phyloP scores from a whole-genome alignment of 2,113 vertebrate species.

The Labrus mixtus region DNA sequence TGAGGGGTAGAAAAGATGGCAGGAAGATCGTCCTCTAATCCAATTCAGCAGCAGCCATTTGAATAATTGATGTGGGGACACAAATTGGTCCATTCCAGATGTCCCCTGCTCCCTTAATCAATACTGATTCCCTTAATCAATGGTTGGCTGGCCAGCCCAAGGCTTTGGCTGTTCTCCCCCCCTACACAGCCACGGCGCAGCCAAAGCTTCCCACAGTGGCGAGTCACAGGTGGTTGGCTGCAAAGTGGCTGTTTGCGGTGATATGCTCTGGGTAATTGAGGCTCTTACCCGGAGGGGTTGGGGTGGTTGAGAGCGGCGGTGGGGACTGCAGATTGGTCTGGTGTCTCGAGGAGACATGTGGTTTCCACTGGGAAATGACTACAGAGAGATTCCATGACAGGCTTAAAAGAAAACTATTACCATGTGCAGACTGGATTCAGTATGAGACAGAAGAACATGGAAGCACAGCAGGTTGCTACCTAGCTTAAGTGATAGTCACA shows the following conservation, averaged over 20 bases:
- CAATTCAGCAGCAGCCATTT: slow-evolving; percentile 74
- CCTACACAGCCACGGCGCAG: slow-evolving; percentile 15
- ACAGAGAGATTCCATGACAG: slow-evolving; percentile 51
- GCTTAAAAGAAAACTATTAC: slow-evolving; percentile 48
- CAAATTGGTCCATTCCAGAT: slow-evolving; percentile 81
- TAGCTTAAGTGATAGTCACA: slow-evolving; percentile 3
- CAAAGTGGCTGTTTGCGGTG: slow-evolving; percentile 76
- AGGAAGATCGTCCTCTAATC: slow-evolving; percentile 73
- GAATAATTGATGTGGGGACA: slow-evolving; percentile 81
- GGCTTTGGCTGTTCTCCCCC: slow-evolving; percentile 56
- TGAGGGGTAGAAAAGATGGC: slow-evolving; percentile 51
- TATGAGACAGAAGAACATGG: background rate
- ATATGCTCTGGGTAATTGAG: slow-evolving; percentile 76
- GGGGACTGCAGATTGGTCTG: slow-evolving; percentile 57
- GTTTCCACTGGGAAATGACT: slow-evolving; percentile 58
- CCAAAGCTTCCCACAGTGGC: slow-evolving; percentile 62
- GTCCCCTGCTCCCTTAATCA: slow-evolving; percentile 80
- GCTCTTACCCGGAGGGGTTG: slow-evolving; percentile 62
- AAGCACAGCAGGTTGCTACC: background rate
- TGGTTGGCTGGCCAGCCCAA: slow-evolving; percentile 64
- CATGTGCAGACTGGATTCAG: background rate
- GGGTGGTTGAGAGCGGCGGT: slow-evolving; percentile 25
- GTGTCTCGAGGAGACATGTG: slow-evolving; percentile 43
- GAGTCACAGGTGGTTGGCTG: slow-evolving; percentile 80
- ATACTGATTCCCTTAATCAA: slow-evolving; percentile 82